A percentile compares a stretch with the other conserved stretches of the same genome.
Evolutionary conservation across 2,113 vertebrate genomes (phyloP).

Genomic region (Hippocampus zosterae): DNA sequence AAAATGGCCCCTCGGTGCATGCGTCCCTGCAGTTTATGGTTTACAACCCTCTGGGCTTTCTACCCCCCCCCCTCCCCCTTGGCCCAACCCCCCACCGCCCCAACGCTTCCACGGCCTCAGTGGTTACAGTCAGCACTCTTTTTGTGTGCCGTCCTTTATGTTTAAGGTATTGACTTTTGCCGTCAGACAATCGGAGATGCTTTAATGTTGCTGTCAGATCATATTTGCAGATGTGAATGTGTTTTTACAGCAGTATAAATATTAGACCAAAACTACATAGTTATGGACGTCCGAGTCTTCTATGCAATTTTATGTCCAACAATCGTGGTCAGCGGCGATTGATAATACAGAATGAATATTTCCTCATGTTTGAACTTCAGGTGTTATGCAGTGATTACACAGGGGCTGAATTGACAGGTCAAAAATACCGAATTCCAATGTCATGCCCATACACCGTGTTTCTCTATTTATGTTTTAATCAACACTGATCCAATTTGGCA

Average conservation of each 20-base stretch:
- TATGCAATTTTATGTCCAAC: not conserved
- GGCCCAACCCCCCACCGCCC: not conserved
- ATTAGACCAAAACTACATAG: not conserved
- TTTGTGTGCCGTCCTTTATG: constrained; percentile 7
- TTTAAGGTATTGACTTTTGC: constrained; percentile 11
- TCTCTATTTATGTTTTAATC: no score
- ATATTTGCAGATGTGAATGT: constrained; percentile 4
- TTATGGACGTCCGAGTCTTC: not conserved
- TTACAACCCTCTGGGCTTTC: constrained; percentile 13
- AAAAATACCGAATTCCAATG: no score
- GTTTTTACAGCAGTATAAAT: not conserved
- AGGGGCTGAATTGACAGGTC: not conserved
- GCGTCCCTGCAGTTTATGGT: constrained; percentile 15
- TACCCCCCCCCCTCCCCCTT: not conserved
- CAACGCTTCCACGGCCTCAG: constrained; percentile 20
- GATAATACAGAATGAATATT: not conserved
- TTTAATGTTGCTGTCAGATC: constrained; percentile 10
- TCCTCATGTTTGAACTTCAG: not conserved
- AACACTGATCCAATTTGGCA: no score
- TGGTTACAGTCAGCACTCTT: constrained; percentile 12
- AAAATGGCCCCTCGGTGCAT: not conserved
- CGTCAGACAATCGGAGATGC: constrained; percentile 2
- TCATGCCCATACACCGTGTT: no score
- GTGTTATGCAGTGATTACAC: not conserved
- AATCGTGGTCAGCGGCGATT: not conserved